Conservation (phyloP, 2,113 vertebrate genomes). For the Chelonoidis abingdonii region DNA sequence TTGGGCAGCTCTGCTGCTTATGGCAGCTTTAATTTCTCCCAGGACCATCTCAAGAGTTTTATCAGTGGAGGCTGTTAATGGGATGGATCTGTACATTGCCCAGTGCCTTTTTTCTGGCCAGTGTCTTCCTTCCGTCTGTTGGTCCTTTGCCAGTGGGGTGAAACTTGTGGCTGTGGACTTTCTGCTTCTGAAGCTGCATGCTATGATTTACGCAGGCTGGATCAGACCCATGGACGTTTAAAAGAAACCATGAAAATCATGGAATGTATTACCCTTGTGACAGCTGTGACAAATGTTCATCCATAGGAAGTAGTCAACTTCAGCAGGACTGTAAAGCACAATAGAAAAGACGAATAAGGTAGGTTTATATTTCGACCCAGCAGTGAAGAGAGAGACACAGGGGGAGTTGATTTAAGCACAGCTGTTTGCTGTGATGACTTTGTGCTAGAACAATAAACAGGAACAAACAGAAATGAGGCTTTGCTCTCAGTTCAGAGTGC, state of each 20-base stretch:
- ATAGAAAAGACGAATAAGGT: not conserved
- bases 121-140: not conserved
- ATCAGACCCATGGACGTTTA: not conserved
- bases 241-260: not conserved
- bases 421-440: not conserved
- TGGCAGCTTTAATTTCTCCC: not conserved
- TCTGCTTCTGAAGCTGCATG: not conserved
- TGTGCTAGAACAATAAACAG: not conserved
- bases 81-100: not conserved
- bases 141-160: not conserved
- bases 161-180: not conserved
- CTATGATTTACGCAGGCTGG: not conserved
- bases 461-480: not conserved
- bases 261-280: not conserved
- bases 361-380: not conserved
- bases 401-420: not conserved
- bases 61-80: not conserved
- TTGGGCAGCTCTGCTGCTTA: not conserved
- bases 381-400: not conserved
- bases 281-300: not conserved
- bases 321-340: not conserved
- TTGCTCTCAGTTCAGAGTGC: not conserved
- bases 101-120: not conserved
- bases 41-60: not conserved
- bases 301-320: not conserved